Base-by-base conservation (phyloP, 2,888 invertebrate species). In the Nymphalis urticae region DNA sequence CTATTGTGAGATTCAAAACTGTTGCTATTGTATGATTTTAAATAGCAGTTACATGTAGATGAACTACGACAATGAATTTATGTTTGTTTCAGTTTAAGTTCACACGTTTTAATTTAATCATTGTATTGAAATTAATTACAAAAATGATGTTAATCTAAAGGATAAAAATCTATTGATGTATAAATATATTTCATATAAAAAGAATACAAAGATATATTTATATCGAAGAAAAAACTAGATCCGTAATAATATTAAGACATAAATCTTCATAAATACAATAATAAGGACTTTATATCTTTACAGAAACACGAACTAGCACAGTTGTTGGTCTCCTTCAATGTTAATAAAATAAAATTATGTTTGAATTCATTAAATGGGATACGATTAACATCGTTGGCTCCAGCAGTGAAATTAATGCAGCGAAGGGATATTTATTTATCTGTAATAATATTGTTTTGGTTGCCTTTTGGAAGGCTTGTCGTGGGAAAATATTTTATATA, bases 401-500 rank as follows among this genome's bases (percentile, higher is more conserved):
- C 72, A 68, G 69, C 74, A 36, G 75, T 58, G 73, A 70, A 75
- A 74, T 71, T 61, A 74, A 83, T 81, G 75, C 74, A 72, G 76
- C 75, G 77, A 76, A 66, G 71, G 76, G 80, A 79, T 70, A 56
- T 56, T 56, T 51, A 51, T 19, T 10, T 51, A 51, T 51, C 77
- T 79, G 80, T 83, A 83, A 84, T 79, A 79, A 78, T 74, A 76
- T 79, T 80, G 75, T 80, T 80, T 75, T 66, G 74, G 75, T 72
- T 63, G 63, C 62, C 60, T 69, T 21, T 65, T 59, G 51, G 27
- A 13, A 24, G 27, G 60, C 59, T 51, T 60, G 59, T 60, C 51
- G 48, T 24, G 27, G 13, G 16, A 54, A 6, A 24, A 27, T 54
- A 16, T 54, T 27, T 24, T 16, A 24, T 6, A 36, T 58, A 58